phyloP scores from a whole-genome alignment of 2,113 vertebrate genomes.

The Odocoileus virginianus region DNA sequence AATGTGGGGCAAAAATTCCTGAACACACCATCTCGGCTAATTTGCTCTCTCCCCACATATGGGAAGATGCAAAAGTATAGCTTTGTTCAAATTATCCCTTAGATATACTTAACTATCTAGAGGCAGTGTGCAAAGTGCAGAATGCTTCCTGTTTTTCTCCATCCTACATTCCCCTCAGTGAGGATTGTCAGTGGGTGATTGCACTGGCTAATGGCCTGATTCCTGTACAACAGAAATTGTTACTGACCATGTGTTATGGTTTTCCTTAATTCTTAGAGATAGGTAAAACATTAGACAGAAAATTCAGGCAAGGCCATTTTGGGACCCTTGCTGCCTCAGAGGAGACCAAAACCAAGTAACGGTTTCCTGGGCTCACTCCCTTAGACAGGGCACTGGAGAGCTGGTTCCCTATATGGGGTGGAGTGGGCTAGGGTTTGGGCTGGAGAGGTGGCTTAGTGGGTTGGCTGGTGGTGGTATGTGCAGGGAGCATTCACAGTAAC shows the following conservation, averaged over 20 bases:
- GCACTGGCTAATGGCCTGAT: neutral
- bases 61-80: neutral
- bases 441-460: neutral
- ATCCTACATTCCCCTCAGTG: neutral
- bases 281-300: neutral
- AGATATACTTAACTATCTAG: neutral
- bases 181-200: neutral
- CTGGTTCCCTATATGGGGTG: neutral
- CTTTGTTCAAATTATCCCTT: neutral
- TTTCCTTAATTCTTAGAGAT: neutral
- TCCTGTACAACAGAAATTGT: neutral
- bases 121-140: neutral
- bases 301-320: neutral
- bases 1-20: no score
- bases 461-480: neutral
- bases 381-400: neutral
- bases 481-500: neutral
- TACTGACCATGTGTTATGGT: neutral
- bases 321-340: neutral
- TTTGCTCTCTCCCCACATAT: neutral
- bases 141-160: neutral
- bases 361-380: neutral
- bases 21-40: neutral
- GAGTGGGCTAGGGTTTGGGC: neutral
- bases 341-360: neutral